Percentiles rank a stretch among this genome's conserved stretches.
phyloP scores from a whole-genome alignment of 2,113 vertebrate genomes.

The Tachycineta bicolor region DNA sequence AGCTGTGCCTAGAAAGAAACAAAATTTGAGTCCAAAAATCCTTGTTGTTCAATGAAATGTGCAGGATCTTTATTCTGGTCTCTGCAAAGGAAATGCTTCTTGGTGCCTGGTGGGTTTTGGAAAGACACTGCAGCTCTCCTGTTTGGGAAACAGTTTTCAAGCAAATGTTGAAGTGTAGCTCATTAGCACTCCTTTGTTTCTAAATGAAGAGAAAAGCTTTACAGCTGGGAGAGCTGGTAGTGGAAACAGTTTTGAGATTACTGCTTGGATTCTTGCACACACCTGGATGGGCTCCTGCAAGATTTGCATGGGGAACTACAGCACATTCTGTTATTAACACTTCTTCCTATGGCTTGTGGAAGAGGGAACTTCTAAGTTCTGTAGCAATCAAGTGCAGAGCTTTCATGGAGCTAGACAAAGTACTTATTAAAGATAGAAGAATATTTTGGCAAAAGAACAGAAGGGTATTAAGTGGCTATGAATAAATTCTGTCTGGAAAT shows the following conservation, averaged over 20 bases:
- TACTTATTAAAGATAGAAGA: constrained; percentile 6
- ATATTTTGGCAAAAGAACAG: constrained; percentile 1
- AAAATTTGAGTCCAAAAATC: not conserved
- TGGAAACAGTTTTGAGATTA: not conserved
- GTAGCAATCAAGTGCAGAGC: not conserved
- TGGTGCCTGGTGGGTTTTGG: not conserved
- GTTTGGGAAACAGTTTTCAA: not conserved
- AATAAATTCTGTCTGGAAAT: constrained; percentile 7
- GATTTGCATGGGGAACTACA: not conserved
- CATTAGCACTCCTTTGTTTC: not conserved
- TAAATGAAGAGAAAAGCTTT: not conserved
- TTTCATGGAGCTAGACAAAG: not conserved
- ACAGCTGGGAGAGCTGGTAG: not conserved
- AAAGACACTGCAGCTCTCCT: not conserved
- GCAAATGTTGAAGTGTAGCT: not conserved
- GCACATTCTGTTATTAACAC: not conserved
- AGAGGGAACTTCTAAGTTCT: not conserved
- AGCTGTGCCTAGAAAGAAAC: not conserved
- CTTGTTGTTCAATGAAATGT: not conserved
- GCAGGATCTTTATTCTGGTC: not conserved
- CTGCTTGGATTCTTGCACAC: not conserved
- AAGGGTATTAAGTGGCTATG: not conserved
- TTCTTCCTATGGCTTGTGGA: not conserved
- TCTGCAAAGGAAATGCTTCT: not conserved
- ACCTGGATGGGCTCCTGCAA: not conserved